Conservation (phyloP, 1,140 invertebrate genomes). For the Lepidurus couesii region DNA sequence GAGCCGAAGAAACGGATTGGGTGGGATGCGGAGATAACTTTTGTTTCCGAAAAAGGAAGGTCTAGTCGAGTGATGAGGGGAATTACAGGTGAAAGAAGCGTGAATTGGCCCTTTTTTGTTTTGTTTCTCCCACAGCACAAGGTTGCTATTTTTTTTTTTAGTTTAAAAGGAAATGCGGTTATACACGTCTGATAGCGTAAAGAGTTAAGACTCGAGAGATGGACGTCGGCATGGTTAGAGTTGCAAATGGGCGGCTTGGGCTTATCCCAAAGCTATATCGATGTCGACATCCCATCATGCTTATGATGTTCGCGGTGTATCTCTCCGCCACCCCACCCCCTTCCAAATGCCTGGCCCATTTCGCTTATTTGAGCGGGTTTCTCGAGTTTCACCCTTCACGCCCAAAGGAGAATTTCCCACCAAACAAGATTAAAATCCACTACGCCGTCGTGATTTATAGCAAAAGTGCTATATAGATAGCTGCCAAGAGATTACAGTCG, state of each 20-base stretch:
- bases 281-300: conserved; percentile 17
- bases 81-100: conserved; percentile 15
- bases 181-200: neutral
- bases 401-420: neutral
- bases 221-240: neutral
- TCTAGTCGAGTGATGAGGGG: neutral
- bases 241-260: conserved; percentile 17
- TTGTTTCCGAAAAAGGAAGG: neutral
- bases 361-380: neutral
- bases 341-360: neutral
- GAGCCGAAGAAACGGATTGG: neutral
- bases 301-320: neutral
- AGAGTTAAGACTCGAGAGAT: neutral
- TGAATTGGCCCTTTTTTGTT: neutral
- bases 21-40: neutral
- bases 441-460: conserved; percentile 11
- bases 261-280: conserved; percentile 22
- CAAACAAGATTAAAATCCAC: conserved; percentile 5
- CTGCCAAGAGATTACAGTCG: conserved; percentile 13
- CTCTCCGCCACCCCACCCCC: neutral
- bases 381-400: conserved; percentile 18
- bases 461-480: conserved; percentile 15
- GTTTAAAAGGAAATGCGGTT: neutral
- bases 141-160: neutral
- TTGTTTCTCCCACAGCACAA: conserved; percentile 1